These are phyloP conservation scores for Enhydra lutris DNA, from an alignment of 2,113 vertebrate species.

Conservation along the genomic window DNA sequence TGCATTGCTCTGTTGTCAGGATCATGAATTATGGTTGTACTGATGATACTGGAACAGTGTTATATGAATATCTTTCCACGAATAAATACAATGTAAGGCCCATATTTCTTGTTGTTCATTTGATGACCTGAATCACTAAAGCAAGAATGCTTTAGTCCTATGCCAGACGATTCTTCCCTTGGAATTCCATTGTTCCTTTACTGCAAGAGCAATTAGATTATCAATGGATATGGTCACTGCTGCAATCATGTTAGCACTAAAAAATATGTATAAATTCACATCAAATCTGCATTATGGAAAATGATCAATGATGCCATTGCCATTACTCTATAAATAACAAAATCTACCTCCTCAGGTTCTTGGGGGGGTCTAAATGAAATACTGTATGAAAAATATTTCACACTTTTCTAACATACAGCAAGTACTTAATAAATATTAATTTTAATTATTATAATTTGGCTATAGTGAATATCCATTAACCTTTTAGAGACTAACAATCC, in stretches of 20 bases:
- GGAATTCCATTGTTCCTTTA: slow-evolving; percentile 38
- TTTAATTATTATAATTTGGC: not conserved
- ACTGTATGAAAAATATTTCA: not conserved
- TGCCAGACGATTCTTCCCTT: not conserved
- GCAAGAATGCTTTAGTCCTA: slow-evolving; percentile 6
- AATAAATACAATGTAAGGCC: slow-evolving; percentile 45
- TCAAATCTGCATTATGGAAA: slow-evolving; percentile 30
- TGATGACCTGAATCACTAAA: slow-evolving; percentile 51
- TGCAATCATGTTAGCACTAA: slow-evolving; percentile 5
- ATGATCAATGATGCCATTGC: not conserved
- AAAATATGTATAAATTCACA: not conserved
- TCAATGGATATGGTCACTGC: not conserved
- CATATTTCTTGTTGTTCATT: slow-evolving; percentile 50
- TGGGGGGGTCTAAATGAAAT: not conserved
- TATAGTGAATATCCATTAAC: not conserved
- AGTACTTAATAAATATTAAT: not conserved
- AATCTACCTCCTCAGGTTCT: not conserved
- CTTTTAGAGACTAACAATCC: not conserved
- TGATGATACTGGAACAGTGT: slow-evolving; percentile 6
- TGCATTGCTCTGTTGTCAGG: slow-evolving; percentile 4
- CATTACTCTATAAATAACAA: not conserved
- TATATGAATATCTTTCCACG: slow-evolving; percentile 42
- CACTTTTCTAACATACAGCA: not conserved
- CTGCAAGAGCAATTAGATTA: slow-evolving; percentile 30
- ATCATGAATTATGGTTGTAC: slow-evolving; percentile 43